phyloP scores from a whole-genome alignment of 2,113 vertebrate species.

The Pangasianodon hypophthalmus region DNA sequence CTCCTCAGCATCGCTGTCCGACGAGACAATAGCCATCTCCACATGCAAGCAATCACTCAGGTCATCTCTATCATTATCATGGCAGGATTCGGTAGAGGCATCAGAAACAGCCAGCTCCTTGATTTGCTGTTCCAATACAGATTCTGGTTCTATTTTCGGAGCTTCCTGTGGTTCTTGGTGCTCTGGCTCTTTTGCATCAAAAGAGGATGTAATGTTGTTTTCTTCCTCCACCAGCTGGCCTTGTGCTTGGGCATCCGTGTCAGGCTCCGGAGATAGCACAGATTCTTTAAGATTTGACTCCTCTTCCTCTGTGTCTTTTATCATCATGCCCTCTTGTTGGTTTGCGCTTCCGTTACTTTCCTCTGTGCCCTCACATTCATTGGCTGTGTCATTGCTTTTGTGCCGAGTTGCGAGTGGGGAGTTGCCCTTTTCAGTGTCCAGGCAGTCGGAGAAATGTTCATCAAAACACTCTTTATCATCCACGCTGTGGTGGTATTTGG shows the following conservation, averaged over 20 bases:
- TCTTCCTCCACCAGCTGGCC: neutral
- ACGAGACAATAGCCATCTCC: slow-evolving; percentile 69
- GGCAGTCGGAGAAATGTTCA: slow-evolving; percentile 40
- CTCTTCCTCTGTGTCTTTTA: slow-evolving; percentile 20
- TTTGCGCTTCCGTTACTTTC: slow-evolving; percentile 17
- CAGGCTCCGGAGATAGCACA: slow-evolving; percentile 12
- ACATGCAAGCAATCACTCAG: slow-evolving; percentile 72
- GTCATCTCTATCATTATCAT: slow-evolving; percentile 61
- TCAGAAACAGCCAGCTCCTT: slow-evolving; percentile 37
- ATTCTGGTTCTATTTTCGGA: slow-evolving; percentile 24
- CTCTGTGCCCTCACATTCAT: slow-evolving; percentile 25
- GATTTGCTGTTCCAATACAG: slow-evolving; percentile 46
- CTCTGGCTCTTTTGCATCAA: slow-evolving; percentile 25
- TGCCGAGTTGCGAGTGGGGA: neutral
- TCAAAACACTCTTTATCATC: slow-evolving; percentile 24
- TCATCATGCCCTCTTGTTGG: slow-evolving; percentile 32
- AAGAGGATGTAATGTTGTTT: neutral
- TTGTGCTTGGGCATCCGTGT: slow-evolving; percentile 7
- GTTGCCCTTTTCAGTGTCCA: slow-evolving; percentile 38
- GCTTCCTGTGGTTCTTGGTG: slow-evolving; percentile 28
- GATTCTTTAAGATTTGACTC: slow-evolving; percentile 35
- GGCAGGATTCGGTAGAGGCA: slow-evolving; percentile 47
- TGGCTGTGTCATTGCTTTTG: neutral
- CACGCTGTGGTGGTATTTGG: slow-evolving; percentile 28
- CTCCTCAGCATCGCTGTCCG: slow-evolving; percentile 74